Percentiles rank a stretch among this genome's conserved stretches.
Conservation (phyloP, 2,797 vertebrate genomes). For the Crocidura indochinensis region DNA sequence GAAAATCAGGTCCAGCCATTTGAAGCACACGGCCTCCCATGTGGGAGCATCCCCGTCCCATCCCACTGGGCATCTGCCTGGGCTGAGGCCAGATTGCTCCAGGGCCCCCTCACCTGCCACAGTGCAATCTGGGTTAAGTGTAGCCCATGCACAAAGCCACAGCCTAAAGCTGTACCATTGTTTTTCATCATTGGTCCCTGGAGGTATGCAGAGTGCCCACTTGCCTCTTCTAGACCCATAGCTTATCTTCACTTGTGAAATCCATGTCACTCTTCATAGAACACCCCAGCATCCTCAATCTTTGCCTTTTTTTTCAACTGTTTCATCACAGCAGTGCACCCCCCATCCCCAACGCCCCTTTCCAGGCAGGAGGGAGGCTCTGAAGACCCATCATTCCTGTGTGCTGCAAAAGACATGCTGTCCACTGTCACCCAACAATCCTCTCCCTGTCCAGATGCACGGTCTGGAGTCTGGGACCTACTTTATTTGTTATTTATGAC, state of each 20-base stretch:
- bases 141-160: constrained; percentile 80
- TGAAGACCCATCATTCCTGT: constrained; percentile 77
- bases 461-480: constrained; percentile 79
- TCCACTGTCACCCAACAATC: constrained; percentile 67
- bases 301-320: constrained; percentile 63
- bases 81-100: constrained; percentile 83
- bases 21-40: constrained; percentile 80
- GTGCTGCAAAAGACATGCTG: constrained; percentile 67
- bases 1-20: constrained; percentile 74
- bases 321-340: constrained; percentile 33
- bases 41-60: constrained; percentile 66
- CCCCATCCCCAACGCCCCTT: constrained; percentile 62
- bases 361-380: constrained; percentile 61
- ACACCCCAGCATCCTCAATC: constrained; percentile 49
- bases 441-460: constrained; percentile 79
- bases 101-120: constrained; percentile 68
- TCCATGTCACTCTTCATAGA: constrained; percentile 60
- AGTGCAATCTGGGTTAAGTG: constrained; percentile 78
- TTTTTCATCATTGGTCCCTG: constrained; percentile 77
- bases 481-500: constrained; percentile 87
- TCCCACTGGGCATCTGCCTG: constrained; percentile 81
- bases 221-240: constrained; percentile 79
- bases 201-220: constrained; percentile 76
- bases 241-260: constrained; percentile 69
- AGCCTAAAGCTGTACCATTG: constrained; percentile 69